phyloP scores from a whole-genome alignment of 2,113 vertebrate species.

The Picathartes gymnocephalus region DNA sequence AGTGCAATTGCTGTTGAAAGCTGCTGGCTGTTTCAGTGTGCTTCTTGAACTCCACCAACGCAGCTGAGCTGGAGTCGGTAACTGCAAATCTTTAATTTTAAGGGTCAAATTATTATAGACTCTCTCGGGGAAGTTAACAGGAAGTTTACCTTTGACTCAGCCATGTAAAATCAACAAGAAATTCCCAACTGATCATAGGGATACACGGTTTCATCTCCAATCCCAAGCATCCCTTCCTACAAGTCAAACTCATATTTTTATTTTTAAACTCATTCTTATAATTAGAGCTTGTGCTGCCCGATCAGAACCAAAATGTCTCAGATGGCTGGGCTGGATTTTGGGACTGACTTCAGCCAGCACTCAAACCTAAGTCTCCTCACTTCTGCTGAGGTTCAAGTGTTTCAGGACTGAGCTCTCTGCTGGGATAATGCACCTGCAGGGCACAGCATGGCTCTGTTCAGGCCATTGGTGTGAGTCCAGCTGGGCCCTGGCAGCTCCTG shows the following conservation, averaged over 20 bases:
- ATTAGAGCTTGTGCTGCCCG: not conserved
- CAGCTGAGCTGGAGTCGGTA: not conserved
- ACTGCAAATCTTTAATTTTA: slow-evolving; percentile 12
- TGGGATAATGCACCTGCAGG: not conserved
- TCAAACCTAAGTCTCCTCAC: not conserved
- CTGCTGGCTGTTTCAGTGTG: not conserved
- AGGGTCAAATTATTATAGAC: not conserved
- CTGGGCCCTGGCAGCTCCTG: not conserved
- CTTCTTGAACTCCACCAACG: not conserved
- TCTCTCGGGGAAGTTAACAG: not conserved
- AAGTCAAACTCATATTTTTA: not conserved
- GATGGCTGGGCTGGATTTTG: not conserved
- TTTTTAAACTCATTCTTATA: not conserved
- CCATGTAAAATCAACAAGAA: slow-evolving; percentile 12
- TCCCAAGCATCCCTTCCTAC: not conserved
- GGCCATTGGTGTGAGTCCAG: not conserved
- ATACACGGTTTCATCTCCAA: not conserved
- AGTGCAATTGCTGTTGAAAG: not conserved
- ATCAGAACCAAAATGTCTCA: not conserved
- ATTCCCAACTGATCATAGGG: not conserved
- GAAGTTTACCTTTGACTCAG: not conserved
- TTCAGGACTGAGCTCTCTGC: not conserved
- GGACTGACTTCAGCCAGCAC: not conserved
- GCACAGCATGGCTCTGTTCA: not conserved
- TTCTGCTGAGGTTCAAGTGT: not conserved